Conservation (phyloP, 2,113 vertebrate genomes). For the Monarcha castaneiventris region DNA sequence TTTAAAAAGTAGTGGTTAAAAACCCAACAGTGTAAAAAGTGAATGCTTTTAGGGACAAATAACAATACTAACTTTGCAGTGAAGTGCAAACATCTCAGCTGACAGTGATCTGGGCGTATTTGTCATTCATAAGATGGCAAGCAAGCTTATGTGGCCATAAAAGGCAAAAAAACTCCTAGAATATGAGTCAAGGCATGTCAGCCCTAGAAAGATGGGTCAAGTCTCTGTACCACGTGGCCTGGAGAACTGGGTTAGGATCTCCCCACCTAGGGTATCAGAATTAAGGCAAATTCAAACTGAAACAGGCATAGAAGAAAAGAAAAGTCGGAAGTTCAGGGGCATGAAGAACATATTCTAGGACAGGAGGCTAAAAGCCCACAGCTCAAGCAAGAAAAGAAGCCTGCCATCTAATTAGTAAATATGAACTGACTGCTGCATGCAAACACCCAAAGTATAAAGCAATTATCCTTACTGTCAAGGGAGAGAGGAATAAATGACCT, state of each 20-base stretch:
- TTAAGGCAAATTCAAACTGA: neutral
- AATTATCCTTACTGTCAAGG: neutral
- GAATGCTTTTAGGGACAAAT: neutral
- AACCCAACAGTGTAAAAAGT: neutral
- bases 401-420: neutral
- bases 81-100: neutral
- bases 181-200: neutral
- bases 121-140: neutral
- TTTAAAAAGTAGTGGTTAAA: neutral
- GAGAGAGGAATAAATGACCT: neutral
- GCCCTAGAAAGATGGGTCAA: neutral
- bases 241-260: neutral
- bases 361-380: neutral
- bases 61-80: neutral
- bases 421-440: neutral
- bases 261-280: neutral
- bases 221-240: neutral
- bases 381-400: neutral
- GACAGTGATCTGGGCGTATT: neutral
- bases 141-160: neutral
- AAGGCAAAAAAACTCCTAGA: neutral
- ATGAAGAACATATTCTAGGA: neutral
- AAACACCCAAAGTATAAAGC: neutral
- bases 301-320: neutral
- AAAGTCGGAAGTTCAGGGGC: neutral